Evolutionary conservation across 1,140 invertebrate species (phyloP).

Genomic region (Drosophila baimaii): DNA sequence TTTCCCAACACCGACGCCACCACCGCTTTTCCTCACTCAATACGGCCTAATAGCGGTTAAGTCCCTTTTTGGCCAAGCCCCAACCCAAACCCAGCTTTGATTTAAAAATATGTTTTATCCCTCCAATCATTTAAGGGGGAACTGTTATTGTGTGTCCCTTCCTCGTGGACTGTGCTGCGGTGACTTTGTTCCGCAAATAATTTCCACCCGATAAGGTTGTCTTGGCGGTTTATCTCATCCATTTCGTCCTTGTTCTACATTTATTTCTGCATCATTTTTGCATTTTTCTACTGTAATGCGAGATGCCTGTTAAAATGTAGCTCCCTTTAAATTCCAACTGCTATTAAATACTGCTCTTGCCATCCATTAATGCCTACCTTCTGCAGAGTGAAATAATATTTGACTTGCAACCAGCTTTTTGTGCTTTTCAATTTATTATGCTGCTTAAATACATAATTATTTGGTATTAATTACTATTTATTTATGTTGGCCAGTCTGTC

Average conservation of each 20-base stretch:
- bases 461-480: constrained; percentile 59
- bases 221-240: constrained; percentile 14
- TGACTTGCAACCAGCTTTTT: not conserved
- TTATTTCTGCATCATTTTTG: constrained; percentile 7
- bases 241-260: constrained; percentile 14
- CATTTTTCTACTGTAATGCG: constrained; percentile 7
- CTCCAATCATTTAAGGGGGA: constrained; percentile 40
- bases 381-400: constrained; percentile 23
- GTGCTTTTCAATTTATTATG: constrained; percentile 14
- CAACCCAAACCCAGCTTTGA: constrained; percentile 53
- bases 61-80: constrained; percentile 40
- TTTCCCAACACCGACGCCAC: constrained; percentile 34
- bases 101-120: constrained; percentile 81
- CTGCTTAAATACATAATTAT: constrained; percentile 53
- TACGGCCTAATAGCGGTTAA: constrained; percentile 75
- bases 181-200: constrained; percentile 62
- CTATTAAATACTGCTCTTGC: constrained; percentile 12
- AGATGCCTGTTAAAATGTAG: constrained; percentile 1
- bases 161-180: constrained; percentile 15
- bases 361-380: constrained; percentile 19
- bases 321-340: constrained; percentile 2
- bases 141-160: constrained; percentile 48
- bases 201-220: constrained; percentile 64
- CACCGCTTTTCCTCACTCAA: constrained; percentile 21
- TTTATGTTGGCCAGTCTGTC: constrained; percentile 26